Conservation (phyloP, 2,797 vertebrate genomes). For the Acomys russatus region DNA sequence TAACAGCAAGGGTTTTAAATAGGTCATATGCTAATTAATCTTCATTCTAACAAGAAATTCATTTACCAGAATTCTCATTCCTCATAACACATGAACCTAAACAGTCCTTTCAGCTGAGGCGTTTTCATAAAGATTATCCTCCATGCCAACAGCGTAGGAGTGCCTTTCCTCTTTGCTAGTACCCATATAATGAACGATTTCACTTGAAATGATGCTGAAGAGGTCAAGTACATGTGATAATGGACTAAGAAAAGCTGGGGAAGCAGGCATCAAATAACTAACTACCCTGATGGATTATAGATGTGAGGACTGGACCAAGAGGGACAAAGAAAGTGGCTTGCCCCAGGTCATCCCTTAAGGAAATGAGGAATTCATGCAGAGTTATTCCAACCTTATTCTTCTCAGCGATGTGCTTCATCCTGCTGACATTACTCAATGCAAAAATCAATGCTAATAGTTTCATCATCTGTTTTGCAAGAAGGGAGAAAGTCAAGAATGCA, state of each 20-base stretch:
- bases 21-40: background rate
- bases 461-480: background rate
- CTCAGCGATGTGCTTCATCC: background rate
- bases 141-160: background rate
- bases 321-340: slow-evolving; percentile 1
- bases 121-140: background rate
- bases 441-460: background rate
- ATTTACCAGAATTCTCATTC: slow-evolving; percentile 20
- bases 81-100: background rate
- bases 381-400: background rate
- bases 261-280: slow-evolving; percentile 17
- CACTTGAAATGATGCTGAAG: slow-evolving; percentile 55
- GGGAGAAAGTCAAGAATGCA: slow-evolving; percentile 2
- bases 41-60: slow-evolving; percentile 20
- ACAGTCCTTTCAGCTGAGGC: background rate
- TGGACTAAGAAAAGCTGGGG: slow-evolving; percentile 24
- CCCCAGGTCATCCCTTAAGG: background rate
- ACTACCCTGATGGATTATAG: background rate
- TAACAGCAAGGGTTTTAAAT: slow-evolving; percentile 39
- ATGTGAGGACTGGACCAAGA: background rate
- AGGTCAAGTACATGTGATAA: slow-evolving; percentile 46
- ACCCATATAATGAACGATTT: slow-evolving; percentile 51
- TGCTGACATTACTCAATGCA: background rate
- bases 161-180: background rate
- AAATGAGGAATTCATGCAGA: background rate